A percentile compares a stretch with the other conserved stretches of the same genome.
Conservation (phyloP, 2,113 vertebrate species). For the Ailuropoda melanoleuca region DNA sequence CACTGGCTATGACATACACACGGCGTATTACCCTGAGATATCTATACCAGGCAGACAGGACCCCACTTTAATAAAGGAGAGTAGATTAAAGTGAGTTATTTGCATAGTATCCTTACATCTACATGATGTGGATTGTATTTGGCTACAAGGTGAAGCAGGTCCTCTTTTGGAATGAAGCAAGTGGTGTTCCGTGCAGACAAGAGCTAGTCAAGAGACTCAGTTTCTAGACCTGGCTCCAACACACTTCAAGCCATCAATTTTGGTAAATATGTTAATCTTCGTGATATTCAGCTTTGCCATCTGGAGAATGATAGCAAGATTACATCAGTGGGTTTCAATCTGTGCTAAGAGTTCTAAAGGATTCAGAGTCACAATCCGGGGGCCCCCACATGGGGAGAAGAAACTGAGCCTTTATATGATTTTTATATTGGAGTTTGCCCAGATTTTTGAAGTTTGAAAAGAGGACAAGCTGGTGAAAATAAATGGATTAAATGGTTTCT, state of each 20-base stretch:
- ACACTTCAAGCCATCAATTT: not conserved
- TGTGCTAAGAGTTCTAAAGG: not conserved
- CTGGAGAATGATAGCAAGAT: not conserved
- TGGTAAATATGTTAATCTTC: not conserved
- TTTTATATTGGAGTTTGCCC: not conserved
- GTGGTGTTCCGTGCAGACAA: not conserved
- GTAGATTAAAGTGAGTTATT: not conserved
- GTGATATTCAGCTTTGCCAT: not conserved
- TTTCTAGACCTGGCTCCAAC: not conserved
- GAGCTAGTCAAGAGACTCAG: too few relatives aligned
- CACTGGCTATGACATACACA: not conserved
- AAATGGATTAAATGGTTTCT: not conserved
- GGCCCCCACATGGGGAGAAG: fast-evolving
- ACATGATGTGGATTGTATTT: not conserved
- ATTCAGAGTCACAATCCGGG: too few relatives aligned
- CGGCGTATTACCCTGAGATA: not conserved
- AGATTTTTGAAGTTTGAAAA: not conserved
- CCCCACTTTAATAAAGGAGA: not conserved
- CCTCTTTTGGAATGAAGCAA: not conserved
- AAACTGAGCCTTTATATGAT: not conserved
- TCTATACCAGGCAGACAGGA: fast-evolving
- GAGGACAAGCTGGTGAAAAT: not conserved
- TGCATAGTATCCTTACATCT: not conserved
- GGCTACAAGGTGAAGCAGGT: not conserved
- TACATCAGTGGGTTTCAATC: not conserved